These are phyloP conservation scores for Wasmannia auropunctata DNA, from an alignment of 1,140 invertebrate genomes.

Conservation along the genomic window DNA sequence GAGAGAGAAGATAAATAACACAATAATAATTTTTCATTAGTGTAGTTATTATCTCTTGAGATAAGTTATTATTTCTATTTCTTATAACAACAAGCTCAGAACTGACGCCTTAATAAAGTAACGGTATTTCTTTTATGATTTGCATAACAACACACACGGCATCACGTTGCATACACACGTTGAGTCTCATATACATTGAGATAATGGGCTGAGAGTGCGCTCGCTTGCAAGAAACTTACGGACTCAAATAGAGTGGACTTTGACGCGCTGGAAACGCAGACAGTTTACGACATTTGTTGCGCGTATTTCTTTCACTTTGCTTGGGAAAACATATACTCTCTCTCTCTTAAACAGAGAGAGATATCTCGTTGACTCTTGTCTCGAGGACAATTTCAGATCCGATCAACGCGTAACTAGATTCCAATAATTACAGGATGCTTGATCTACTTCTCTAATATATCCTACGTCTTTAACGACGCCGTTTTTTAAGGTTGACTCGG, in stretches of 20 bases:
- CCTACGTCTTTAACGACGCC: background rate
- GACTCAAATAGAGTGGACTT: constrained; percentile 16
- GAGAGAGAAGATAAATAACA: too few species aligned
- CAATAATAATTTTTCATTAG: background rate
- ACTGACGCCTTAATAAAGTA: background rate
- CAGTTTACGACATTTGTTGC: background rate
- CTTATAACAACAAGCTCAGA: background rate
- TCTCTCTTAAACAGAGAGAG: background rate
- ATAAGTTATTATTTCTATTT: background rate
- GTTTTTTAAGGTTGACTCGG: background rate
- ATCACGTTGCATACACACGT: background rate
- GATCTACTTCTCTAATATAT: constrained; percentile 44
- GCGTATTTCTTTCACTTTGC: background rate
- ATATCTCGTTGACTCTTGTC: background rate
- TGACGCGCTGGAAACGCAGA: background rate
- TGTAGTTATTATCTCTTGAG: background rate
- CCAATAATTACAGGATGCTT: constrained; percentile 60
- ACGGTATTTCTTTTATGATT: background rate
- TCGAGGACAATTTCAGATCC: constrained; percentile 45
- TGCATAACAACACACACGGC: background rate
- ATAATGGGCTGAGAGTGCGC: background rate
- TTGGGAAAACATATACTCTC: constrained; percentile 19
- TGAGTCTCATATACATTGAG: background rate
- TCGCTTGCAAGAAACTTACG: background rate
- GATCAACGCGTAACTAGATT: constrained; percentile 44